Conservation (phyloP, 2,113 vertebrate species). For the Pholis gunnellus region DNA sequence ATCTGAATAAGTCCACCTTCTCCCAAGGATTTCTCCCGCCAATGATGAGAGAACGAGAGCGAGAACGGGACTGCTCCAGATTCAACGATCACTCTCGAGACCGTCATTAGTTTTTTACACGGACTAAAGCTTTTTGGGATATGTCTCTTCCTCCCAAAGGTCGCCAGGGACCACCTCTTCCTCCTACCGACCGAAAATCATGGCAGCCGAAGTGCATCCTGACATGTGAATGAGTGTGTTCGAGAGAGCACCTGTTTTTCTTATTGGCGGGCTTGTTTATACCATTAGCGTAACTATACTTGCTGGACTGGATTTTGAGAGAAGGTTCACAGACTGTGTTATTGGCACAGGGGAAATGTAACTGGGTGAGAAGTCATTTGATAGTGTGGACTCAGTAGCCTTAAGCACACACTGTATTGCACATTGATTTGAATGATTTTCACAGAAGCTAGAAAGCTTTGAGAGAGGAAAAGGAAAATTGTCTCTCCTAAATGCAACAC, state of each 20-base stretch:
- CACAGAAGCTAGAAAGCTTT: slow-evolving; percentile 54
- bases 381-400: slow-evolving; percentile 51
- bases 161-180: slow-evolving; percentile 38
- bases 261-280: slow-evolving; percentile 58
- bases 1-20: slow-evolving; percentile 24
- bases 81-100: slow-evolving; percentile 32
- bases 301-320: slow-evolving; percentile 50
- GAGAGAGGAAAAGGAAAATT: slow-evolving; percentile 37
- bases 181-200: slow-evolving; percentile 34
- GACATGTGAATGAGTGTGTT: slow-evolving; percentile 51
- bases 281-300: slow-evolving; percentile 63
- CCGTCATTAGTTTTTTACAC: slow-evolving; percentile 23
- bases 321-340: slow-evolving; percentile 58
- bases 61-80: slow-evolving; percentile 23
- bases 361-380: slow-evolving; percentile 67
- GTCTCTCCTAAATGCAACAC: slow-evolving; percentile 38
- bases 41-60: slow-evolving; percentile 11
- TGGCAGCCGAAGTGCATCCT: slow-evolving; percentile 34
- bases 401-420: slow-evolving; percentile 46
- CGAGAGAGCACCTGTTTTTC: slow-evolving; percentile 68
- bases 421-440: slow-evolving; percentile 63
- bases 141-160: slow-evolving; percentile 31
- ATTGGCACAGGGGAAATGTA: slow-evolving; percentile 57
- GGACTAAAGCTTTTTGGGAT: slow-evolving; percentile 53
- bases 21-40: slow-evolving; percentile 25